Percentiles rank a stretch among this genome's conserved stretches.
Evolutionary conservation across 2,888 invertebrate genomes (phyloP).

Genomic region (Rugalucina vietnamica): DNA sequence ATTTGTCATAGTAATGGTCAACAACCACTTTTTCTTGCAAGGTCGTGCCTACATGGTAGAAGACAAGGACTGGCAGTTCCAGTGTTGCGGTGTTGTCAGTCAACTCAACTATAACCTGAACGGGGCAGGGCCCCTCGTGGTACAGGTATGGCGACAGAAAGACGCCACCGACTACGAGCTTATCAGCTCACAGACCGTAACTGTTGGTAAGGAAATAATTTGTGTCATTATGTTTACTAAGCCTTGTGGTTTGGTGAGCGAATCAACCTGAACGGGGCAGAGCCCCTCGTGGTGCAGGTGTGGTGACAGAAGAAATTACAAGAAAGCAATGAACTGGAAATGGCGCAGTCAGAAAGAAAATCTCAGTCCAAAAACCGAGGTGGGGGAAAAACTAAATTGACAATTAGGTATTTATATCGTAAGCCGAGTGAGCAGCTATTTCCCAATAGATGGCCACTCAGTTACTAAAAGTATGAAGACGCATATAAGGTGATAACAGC

Average conservation of each 20-base stretch:
- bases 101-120: neutral
- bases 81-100: constrained; percentile 51
- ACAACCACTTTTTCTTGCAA: too few relatives aligned
- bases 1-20: too few relatives aligned
- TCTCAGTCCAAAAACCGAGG: too few relatives aligned
- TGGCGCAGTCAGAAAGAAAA: too few relatives aligned
- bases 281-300: constrained; percentile 25
- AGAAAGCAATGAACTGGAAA: too few relatives aligned
- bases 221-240: neutral
- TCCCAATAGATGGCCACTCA: too few relatives aligned
- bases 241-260: neutral
- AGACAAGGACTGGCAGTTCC: constrained; percentile 31
- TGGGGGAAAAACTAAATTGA: too few relatives aligned
- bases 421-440: too few relatives aligned
- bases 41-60: constrained; percentile 27
- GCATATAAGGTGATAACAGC: too few relatives aligned
- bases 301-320: constrained; percentile 60
- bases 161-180: constrained; percentile 22
- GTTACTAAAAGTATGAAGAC: too few relatives aligned
- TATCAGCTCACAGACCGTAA: constrained; percentile 28
- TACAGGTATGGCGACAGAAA: constrained; percentile 55
- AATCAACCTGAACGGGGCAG: constrained; percentile 15
- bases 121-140: constrained; percentile 15
- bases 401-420: too few relatives aligned
- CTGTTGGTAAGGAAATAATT: constrained; percentile 12